Evolutionary conservation across 2,888 invertebrate genomes (phyloP).

Genomic region (Nysson spinosus): DNA sequence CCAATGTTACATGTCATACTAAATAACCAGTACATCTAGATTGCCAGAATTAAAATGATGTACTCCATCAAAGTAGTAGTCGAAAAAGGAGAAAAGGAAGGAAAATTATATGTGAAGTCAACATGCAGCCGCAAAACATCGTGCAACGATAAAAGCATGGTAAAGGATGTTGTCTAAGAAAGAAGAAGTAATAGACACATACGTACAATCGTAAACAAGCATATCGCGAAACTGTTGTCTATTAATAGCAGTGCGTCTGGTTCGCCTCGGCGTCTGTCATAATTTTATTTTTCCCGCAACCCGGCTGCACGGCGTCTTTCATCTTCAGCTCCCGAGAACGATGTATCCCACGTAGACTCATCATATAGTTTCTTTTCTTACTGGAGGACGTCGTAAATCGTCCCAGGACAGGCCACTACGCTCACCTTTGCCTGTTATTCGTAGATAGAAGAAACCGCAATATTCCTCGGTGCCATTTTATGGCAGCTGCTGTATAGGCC

Average conservation of each 20-base stretch:
- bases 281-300: conserved; percentile 58
- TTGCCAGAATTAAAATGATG: too few species aligned
- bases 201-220: conserved; percentile 2
- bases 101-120: too few species aligned
- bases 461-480: conserved; percentile 14
- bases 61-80: too few species aligned
- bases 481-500: conserved; percentile 16
- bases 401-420: conserved; percentile 29
- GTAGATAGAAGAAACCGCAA: conserved; percentile 41
- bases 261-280: conserved; percentile 45
- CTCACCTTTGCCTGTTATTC: conserved; percentile 47
- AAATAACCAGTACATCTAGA: too few species aligned
- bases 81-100: too few species aligned
- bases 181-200: background rate
- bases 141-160: background rate
- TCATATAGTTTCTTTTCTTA: conserved; percentile 43
- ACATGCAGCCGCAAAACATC: background rate
- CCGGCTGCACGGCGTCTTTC: conserved; percentile 52
- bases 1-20: too few species aligned
- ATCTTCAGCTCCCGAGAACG: conserved; percentile 50
- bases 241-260: conserved; percentile 62
- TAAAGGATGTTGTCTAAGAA: background rate
- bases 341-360: conserved; percentile 40
- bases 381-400: conserved; percentile 55
- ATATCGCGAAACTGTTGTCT: conserved; percentile 47